phyloP scores from a whole-genome alignment of 2,888 invertebrate species.

The Athetis lepigone region DNA sequence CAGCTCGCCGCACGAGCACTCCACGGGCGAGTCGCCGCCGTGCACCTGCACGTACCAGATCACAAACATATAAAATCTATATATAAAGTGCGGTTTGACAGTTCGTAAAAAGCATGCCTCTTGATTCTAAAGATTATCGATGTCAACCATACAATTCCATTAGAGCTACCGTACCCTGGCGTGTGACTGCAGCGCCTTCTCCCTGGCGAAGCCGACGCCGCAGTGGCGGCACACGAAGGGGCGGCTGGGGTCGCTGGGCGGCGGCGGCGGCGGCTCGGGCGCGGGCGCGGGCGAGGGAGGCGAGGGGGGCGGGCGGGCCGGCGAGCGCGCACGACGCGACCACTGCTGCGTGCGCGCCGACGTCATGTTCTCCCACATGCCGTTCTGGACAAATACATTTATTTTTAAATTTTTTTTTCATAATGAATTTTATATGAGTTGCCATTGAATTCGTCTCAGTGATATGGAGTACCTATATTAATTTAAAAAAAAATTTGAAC shows the following conservation, averaged over 20 bases:
- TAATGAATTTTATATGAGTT: too few species aligned
- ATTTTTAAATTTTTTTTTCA: not conserved
- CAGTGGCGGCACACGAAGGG: constrained; percentile 94
- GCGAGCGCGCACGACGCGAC: constrained; percentile 77
- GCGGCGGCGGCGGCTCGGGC: constrained; percentile 72
- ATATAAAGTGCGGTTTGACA: too few species aligned
- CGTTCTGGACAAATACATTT: constrained; percentile 70
- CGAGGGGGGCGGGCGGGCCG: constrained; percentile 74
- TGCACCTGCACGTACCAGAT: constrained; percentile 90
- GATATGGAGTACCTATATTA: too few species aligned
- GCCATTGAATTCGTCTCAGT: too few species aligned
- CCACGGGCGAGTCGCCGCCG: constrained; percentile 95
- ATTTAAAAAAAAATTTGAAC: too few species aligned
- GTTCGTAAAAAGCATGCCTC: too few species aligned
- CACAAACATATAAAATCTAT: too few species aligned
- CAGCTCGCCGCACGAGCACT: constrained; percentile 95
- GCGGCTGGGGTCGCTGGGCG: constrained; percentile 92
- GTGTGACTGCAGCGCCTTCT: constrained; percentile 95
- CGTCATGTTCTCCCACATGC: constrained; percentile 87
- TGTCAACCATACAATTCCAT: too few species aligned
- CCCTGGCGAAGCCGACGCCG: constrained; percentile 94
- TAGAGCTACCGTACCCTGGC: constrained; percentile 85
- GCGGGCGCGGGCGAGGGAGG: constrained; percentile 69
- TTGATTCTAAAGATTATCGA: too few species aligned
- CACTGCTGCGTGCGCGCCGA: constrained; percentile 89